A percentile compares a stretch with the other conserved stretches of the same genome.
These are phyloP conservation scores for Cervus canadensis DNA, from an alignment of 2,113 vertebrate species.

Conservation along the genomic window DNA sequence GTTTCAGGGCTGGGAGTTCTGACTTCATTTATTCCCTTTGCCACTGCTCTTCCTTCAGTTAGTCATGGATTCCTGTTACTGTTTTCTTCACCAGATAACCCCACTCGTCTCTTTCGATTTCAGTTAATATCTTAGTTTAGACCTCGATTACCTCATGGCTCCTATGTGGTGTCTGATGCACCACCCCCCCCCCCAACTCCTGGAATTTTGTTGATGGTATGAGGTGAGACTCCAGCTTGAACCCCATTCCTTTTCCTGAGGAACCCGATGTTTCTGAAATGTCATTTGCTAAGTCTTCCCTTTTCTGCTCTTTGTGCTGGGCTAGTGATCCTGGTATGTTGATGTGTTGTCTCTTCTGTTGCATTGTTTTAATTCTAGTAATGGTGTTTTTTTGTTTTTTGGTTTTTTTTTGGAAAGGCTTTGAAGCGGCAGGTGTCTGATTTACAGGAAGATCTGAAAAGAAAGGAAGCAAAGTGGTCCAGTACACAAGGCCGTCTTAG, in stretches of 20 bases:
- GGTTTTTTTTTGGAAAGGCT: conserved; percentile 73
- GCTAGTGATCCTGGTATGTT: background rate
- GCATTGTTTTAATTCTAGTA: conserved; percentile 8
- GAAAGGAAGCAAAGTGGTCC: conserved; percentile 91
- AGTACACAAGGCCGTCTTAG: conserved; percentile 86
- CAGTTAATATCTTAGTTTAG: background rate
- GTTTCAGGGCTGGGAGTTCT: background rate
- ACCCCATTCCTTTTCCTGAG: background rate
- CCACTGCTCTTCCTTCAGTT: background rate
- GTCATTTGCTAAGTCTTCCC: background rate
- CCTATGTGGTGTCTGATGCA: no score
- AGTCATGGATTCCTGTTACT: background rate
- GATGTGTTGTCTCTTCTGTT: background rate
- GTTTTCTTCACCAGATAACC: background rate
- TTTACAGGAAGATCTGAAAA: conserved; percentile 91
- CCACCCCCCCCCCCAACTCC: background rate
- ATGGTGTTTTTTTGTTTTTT: background rate
- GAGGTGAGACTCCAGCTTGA: background rate
- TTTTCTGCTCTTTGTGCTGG: background rate
- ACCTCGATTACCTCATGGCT: background rate
- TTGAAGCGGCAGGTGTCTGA: conserved; percentile 90
- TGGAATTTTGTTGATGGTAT: background rate
- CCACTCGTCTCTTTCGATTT: background rate
- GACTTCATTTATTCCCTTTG: background rate
- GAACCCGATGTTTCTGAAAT: background rate